A percentile compares a stretch with the other conserved stretches of the same genome.
Conservation (phyloP, 2,113 vertebrate genomes). For the Pelecanus crispus region DNA sequence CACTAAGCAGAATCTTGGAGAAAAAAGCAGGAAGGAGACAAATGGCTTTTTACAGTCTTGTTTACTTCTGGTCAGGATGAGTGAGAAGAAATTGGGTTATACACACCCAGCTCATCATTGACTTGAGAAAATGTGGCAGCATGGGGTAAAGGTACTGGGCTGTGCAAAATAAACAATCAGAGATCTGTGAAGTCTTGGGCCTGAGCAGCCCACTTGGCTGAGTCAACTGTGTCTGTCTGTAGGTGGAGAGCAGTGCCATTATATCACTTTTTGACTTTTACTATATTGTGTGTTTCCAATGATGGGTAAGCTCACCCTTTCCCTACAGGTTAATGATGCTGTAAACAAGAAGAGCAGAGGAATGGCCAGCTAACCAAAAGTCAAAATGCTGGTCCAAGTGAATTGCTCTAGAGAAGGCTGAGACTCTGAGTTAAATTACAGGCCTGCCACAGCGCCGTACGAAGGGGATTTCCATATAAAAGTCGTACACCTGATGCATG, state of each 20-base stretch:
- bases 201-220: neutral
- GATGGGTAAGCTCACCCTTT: neutral
- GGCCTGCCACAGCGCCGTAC: fast-evolving
- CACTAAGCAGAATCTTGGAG: neutral
- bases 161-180: neutral
- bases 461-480: neutral
- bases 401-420: neutral
- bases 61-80: neutral
- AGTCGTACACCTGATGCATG: neutral
- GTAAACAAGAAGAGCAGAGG: neutral
- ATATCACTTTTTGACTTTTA: neutral
- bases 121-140: neutral
- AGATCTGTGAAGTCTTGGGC: neutral
- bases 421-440: neutral
- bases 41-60: neutral
- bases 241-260: neutral
- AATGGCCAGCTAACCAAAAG: neutral
- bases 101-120: neutral
- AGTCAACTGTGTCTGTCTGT: neutral
- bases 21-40: neutral
- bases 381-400: neutral
- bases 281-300: neutral
- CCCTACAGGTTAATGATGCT: neutral
- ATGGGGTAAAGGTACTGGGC: neutral
- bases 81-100: neutral